Evolutionary conservation across 2,113 vertebrate genomes (phyloP), one percentile per base, ranked within the genome.

Genomic region (Macroglossus sobrinus): DNA sequence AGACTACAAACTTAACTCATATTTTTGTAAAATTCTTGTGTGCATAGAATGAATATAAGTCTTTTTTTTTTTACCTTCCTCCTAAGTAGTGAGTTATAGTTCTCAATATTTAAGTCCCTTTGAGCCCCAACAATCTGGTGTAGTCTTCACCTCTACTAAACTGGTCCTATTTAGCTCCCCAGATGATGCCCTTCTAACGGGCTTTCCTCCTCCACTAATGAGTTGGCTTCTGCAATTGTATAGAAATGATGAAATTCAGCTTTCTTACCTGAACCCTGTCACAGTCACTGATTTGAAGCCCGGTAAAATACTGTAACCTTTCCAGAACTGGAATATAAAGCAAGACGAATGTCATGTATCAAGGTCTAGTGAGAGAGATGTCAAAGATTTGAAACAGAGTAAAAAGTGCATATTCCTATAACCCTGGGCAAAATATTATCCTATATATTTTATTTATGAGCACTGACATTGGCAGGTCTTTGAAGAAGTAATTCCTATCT

Each of bases 281-380:
- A 98, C 98, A 33, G 89, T 94, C 96, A 97, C 97, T 0, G 88
- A 95, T 91, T 78, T 96, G 94, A 99, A 99, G 90, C 98, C 98
- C 78, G 98, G 98, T 89, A 99, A 97, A 94, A 94, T 98, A 63
- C 76, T 74, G 95, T 99, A 99, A 78, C 98, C 95, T 14, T 76
- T 91, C 50, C 57, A 35, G 94, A 99, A 98, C 98, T 99, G 97
- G 47, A 98, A 98, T 98, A 96, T 5, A 98, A 91, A 98, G 61
- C 61, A 75, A 95, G 68, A 89, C 28, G 15, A 64, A 4, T 45
- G 50, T 50, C 38, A 75, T 4, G 2, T 66, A 22, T 63, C 61
- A 68, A 82, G 40, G 55, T 40, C 63, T 19, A 24, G 28, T 26
- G 24, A 71, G 19, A 80, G 33, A 53, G 7, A 33, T 21, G 16